Evolutionary conservation across 2,113 vertebrate genomes (phyloP).

Genomic region (Hemiscyllium ocellatum): DNA sequence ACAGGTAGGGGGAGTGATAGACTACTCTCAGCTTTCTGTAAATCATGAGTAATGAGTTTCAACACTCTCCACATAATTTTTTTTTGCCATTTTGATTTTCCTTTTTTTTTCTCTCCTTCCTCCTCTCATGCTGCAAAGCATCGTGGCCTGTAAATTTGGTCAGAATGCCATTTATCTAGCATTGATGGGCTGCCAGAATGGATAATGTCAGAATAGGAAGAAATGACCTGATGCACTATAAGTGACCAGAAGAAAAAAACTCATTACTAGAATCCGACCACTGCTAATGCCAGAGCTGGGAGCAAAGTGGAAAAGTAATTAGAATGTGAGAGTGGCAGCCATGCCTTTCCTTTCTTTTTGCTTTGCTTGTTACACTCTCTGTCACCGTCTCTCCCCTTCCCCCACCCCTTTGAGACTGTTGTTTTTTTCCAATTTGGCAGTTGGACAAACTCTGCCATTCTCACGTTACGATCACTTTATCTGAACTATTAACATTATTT

Average conservation of each 20-base stretch:
- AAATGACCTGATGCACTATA: background rate
- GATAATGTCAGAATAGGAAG: background rate
- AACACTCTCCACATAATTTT: background rate
- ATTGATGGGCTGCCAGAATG: background rate
- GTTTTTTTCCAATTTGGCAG: too few relatives aligned
- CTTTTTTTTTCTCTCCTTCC: background rate
- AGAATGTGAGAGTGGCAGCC: too few relatives aligned
- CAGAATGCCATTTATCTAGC: background rate
- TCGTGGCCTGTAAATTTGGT: background rate
- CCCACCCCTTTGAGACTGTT: too few relatives aligned
- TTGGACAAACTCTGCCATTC: too few relatives aligned
- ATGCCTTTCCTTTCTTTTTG: background rate
- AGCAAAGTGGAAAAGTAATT: constrained; percentile 11
- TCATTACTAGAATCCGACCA: background rate
- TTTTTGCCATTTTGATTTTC: background rate
- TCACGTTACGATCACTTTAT: too few relatives aligned
- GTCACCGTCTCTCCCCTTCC: too few relatives aligned
- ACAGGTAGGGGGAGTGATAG: background rate
- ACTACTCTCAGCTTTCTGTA: background rate
- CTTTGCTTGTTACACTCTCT: too few relatives aligned
- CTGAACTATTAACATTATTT: too few relatives aligned
- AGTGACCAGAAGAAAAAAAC: constrained; percentile 19
- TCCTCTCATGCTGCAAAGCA: background rate
- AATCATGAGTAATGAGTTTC: background rate
- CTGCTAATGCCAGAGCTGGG: background rate